Percentiles rank a stretch among this genome's conserved stretches.
Conservation (phyloP, 2,113 vertebrate species). For the Varanus komodoensis region DNA sequence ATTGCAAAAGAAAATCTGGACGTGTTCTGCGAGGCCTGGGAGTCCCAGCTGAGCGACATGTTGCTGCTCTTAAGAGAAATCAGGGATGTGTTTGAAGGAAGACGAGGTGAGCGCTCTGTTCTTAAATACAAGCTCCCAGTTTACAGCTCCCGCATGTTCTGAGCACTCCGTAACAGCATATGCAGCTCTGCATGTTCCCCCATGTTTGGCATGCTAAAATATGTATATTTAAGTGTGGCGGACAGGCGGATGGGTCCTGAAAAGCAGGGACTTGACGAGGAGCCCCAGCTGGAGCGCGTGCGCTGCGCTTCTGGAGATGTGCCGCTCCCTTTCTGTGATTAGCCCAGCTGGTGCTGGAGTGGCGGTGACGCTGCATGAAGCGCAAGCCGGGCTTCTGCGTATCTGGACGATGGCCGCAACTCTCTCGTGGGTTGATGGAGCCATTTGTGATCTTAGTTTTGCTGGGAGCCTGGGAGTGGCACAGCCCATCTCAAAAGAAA, state of each 20-base stretch:
- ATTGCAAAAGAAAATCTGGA: conserved; percentile 99
- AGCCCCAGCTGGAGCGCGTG: background rate
- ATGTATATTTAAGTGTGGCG: background rate
- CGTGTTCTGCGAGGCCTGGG: conserved; percentile 99
- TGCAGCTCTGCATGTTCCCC: background rate
- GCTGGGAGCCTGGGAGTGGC: background rate
- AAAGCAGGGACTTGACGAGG: background rate
- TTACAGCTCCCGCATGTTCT: conserved; percentile 6
- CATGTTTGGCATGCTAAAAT: background rate
- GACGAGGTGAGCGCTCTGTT: conserved; percentile 85
- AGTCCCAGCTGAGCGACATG: conserved; percentile 96
- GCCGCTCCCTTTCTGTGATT: background rate
- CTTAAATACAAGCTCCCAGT: conserved; percentile 36
- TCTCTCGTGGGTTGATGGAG: accelerated
- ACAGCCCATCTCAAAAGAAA: background rate
- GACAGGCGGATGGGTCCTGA: background rate
- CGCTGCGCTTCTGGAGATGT: background rate
- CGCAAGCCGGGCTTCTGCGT: background rate
- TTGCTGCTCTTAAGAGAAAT: conserved; percentile 91
- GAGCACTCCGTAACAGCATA: conserved; percentile 13
- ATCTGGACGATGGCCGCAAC: background rate
- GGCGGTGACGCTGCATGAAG: background rate
- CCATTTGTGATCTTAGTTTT: background rate
- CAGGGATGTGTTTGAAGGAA: conserved; percentile 93
- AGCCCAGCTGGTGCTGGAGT: background rate